Base-by-base conservation (phyloP, 2,888 invertebrate genomes). In the Xanthorhoe spadicearia region DNA sequence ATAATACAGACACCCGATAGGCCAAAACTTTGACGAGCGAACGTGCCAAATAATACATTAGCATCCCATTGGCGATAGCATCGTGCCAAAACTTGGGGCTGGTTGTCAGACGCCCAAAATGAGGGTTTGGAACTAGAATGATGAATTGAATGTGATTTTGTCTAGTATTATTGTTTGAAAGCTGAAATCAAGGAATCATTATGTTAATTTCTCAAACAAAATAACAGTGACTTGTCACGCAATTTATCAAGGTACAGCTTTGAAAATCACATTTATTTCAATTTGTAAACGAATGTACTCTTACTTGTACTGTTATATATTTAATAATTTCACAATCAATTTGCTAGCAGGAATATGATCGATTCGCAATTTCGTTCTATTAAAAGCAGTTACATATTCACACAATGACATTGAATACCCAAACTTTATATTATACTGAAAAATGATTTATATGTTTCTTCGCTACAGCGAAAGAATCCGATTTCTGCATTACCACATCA, bases 41-140 rank as follows among this genome's bases (percentile, higher is more conserved):
- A 67, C 85, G 84, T 91, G 92, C 93, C 92, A 92, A 91, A 83
- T 87, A 86, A 89, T 88, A 89, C 89, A 91, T 91, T 91, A 92
- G 82, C 88, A 88, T 89, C 86, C 85, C 83, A 87, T 90, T 88
- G 83, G 80, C 77, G 84, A 89, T 86, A 84, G 69, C 80, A 82
- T 83, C 84, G 77, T 82, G 87, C 85, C 86, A 87, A 85, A 76
- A 74, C 75, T 75, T 79, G 78, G 71, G 69, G 77, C 77, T 76
- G 79, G 78, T 75, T 82, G 81, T 80, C 75, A 74, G 75, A 76
- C 73, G 73, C 71, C 74, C 69, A 75, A 76, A 70, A 79, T 73
- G 71, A 75, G 75, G 68, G 78, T 79, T 80, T 74, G 53, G 46
- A 54, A 66, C 65, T 50, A 57, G 68, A 78, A 80, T 83, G 79